phyloP scores from a whole-genome alignment of 2,888 invertebrate species.

The Hermodice carunculata region DNA sequence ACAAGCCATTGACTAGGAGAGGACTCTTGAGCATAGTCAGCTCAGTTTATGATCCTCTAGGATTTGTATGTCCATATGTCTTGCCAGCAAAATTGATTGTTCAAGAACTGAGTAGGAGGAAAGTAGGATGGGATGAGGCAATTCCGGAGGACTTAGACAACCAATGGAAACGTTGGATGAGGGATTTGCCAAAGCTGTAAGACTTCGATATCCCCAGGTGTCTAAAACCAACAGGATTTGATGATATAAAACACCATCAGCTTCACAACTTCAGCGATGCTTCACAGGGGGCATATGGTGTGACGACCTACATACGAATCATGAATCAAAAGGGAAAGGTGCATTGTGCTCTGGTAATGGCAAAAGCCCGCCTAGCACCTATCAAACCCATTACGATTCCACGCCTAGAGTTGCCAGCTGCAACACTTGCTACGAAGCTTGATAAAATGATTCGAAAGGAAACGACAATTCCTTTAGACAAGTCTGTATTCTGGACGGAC shows the following conservation, averaged over 20 bases:
- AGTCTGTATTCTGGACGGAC: slow-evolving; percentile 11
- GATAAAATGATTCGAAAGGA: not conserved
- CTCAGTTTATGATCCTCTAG: slow-evolving; percentile 16
- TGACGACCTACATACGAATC: not conserved
- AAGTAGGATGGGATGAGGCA: slow-evolving; percentile 3
- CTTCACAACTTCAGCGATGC: slow-evolving; percentile 6
- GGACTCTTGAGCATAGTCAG: slow-evolving; percentile 1
- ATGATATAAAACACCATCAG: not conserved
- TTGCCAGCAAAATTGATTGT: not conserved
- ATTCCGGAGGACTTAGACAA: not conserved
- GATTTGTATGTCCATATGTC: not conserved
- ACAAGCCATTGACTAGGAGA: slow-evolving; percentile 4
- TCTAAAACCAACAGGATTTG: not conserved
- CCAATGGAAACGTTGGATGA: not conserved
- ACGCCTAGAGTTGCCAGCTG: slow-evolving; percentile 11
- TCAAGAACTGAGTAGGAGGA: not conserved
- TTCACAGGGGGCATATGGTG: not conserved
- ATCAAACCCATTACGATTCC: slow-evolving; percentile 10
- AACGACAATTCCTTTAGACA: not conserved
- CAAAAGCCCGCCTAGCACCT: slow-evolving; percentile 9
- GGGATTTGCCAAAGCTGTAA: not conserved
- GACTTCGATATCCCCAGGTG: not conserved
- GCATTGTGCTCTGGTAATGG: not conserved
- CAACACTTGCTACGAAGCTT: not conserved
- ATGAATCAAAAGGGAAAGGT: not conserved